phyloP scores from a whole-genome alignment of 2,888 invertebrate species.

The Ferrisia virgata region DNA sequence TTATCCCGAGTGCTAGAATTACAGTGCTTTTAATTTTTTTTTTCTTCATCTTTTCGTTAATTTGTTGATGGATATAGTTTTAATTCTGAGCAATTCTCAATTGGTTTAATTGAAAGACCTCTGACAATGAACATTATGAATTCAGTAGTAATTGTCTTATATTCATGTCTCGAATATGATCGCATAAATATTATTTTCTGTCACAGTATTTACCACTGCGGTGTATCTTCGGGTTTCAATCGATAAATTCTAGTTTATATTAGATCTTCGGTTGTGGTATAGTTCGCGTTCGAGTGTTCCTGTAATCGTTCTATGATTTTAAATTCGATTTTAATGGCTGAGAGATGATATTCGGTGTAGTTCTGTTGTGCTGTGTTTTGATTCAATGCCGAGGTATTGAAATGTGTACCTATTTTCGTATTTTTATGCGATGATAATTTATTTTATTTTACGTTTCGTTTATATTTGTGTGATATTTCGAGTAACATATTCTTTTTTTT shows the following conservation, averaged over 20 bases:
- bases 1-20: not conserved
- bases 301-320: not conserved
- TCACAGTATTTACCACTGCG: not conserved
- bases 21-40: slow-evolving; percentile 13
- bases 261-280: not conserved
- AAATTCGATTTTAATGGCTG: not conserved
- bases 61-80: slow-evolving; percentile 18
- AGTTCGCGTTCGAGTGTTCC: not conserved
- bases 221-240: not conserved
- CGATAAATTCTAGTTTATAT: not conserved
- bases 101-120: slow-evolving; percentile 40
- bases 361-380: not conserved
- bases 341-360: not conserved
- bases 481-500: too few species aligned
- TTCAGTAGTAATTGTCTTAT: not conserved
- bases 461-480: not conserved
- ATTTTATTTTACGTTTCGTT: not conserved
- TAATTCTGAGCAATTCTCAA: slow-evolving; percentile 28
- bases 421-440: too few species aligned
- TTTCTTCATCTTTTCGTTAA: slow-evolving; percentile 14
- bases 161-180: not conserved
- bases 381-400: not conserved
- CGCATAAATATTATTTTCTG: slow-evolving; percentile 8
- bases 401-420: too few species aligned
- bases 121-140: slow-evolving; percentile 1